Evolutionary conservation across 2,797 vertebrate genomes (phyloP), one percentile per base, ranked within the genome.

Genomic region (Todus mexicanus): DNA sequence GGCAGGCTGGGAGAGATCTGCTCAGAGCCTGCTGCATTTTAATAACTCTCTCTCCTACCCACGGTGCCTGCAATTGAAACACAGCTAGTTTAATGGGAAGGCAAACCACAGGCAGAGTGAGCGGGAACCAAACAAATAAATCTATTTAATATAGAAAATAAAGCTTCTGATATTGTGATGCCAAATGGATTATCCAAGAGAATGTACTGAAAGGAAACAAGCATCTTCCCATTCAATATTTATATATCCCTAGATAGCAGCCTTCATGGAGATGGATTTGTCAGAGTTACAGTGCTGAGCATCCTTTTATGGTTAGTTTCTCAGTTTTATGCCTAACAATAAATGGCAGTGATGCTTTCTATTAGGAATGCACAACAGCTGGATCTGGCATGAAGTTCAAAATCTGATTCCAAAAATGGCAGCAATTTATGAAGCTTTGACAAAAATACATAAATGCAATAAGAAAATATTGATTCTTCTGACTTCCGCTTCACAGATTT

Each of bases 271-370:
- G 84, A 92, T 81, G 79, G 89, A 96, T 94, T 93, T 93, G 87
- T 95, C 90, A 91, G 94, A 90, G 89, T 93, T 94, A 92, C 89
- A 93, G 72, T 47, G 65, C 70, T 89, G 89, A 94, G 84, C 70
- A 90, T 93, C 81, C 63, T 96, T 93, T 96, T 94, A 94, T 91
- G 82, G 93, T 61, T 92, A 95, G 59, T 85, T 91, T 93, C 89
- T 94, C 94, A 91, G n/a, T 95, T 95, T 96, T 96, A 95, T 95
- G 70, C 91, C 73, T 91, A 93, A 80, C 92, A 94, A 92, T 95
- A 92, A 95, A 94, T 87, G 90, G 69, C 63, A 94, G 82, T 0
- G 6, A 47, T 38, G 73, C 43, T 92, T 92, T 91, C 81, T 89
- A 50, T 94, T 89, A 94, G 92, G 78, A 95, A 91, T 20, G n/a